These are phyloP conservation scores for Saccopteryx bilineata DNA, from an alignment of 2,113 vertebrate genomes.

Conservation along the genomic window DNA sequence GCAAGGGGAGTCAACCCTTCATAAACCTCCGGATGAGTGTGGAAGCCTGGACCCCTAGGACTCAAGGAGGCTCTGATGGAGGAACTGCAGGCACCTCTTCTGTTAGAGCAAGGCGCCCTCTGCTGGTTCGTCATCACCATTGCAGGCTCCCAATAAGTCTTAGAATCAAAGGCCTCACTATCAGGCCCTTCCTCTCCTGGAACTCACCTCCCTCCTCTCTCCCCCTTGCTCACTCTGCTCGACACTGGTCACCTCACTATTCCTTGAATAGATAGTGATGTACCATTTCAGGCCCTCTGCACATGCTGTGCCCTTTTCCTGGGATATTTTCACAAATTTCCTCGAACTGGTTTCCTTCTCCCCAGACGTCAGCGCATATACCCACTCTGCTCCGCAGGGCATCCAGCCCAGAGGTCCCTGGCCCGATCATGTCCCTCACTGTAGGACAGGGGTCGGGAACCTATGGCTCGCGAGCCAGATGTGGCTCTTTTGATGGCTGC, in stretches of 20 bases:
- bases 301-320: neutral
- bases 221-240: neutral
- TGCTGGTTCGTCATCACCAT: neutral
- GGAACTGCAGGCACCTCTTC: fast-evolving
- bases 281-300: neutral
- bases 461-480: no score
- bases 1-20: neutral
- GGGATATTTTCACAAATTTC: neutral
- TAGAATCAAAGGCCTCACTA: neutral
- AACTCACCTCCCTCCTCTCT: no score
- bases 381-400: neutral
- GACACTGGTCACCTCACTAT: fast-evolving
- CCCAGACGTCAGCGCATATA: neutral
- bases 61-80: fast-evolving
- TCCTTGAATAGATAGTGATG: neutral
- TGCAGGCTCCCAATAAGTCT: neutral
- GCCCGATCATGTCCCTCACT: neutral
- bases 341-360: neutral
- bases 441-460: no score
- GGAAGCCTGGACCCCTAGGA: neutral
- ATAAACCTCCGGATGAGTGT: neutral
- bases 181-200: neutral
- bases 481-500: no score
- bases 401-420: neutral
- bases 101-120: constrained; percentile 9